A percentile compares a stretch with the other conserved stretches of the same genome.
Conservation (phyloP, 2,113 vertebrate species). For the Ifrita kowaldi region DNA sequence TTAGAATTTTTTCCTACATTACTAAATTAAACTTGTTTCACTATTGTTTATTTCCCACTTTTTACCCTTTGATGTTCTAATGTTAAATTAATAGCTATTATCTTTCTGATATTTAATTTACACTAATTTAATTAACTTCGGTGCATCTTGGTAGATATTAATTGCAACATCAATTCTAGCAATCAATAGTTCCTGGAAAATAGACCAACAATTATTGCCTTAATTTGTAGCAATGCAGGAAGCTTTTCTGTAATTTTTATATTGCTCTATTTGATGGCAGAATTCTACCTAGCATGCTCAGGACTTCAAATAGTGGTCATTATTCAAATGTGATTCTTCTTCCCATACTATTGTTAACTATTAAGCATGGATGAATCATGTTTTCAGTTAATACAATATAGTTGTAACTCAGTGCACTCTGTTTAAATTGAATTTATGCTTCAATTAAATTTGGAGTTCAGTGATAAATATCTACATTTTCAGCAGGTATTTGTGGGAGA, state of each 20-base stretch:
- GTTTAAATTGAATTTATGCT: slow-evolving; percentile 1
- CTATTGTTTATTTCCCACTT: neutral
- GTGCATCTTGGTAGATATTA: neutral
- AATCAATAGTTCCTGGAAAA: slow-evolving; percentile 21
- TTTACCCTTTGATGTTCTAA: neutral
- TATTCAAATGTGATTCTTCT: neutral
- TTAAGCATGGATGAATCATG: neutral
- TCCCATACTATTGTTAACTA: neutral
- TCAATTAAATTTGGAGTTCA: neutral
- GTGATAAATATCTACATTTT: neutral
- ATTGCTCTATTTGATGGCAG: neutral
- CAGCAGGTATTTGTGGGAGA: neutral
- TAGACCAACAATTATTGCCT: neutral
- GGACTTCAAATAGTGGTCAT: neutral
- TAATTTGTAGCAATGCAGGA: neutral
- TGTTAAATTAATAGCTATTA: neutral
- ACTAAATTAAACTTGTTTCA: neutral
- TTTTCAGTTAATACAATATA: neutral
- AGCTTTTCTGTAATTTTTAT: neutral
- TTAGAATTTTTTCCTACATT: neutral
- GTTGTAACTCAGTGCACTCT: neutral
- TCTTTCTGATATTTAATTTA: neutral
- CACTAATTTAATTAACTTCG: neutral
- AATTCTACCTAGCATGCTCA: neutral
- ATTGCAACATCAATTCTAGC: neutral